A percentile compares a stretch with the other conserved stretches of the same genome.
Conservation (phyloP, 2,888 invertebrate genomes). For the Thymelicus acteon region DNA sequence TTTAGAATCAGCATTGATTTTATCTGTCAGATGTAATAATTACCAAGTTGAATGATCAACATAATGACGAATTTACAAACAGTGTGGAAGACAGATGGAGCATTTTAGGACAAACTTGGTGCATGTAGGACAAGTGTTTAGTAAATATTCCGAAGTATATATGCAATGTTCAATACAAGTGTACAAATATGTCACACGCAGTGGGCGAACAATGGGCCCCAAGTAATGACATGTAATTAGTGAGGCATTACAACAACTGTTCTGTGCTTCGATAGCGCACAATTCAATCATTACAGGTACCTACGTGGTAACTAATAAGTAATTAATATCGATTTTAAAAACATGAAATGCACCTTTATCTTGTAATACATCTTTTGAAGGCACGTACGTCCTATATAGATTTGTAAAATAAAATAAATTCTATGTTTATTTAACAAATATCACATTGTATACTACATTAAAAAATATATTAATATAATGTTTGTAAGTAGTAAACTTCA, state of each 20-base stretch:
- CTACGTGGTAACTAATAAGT: background rate
- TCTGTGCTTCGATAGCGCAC: conserved; percentile 39
- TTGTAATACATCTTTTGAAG: too few relatives aligned
- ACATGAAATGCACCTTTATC: too few relatives aligned
- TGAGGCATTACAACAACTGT: conserved; percentile 56
- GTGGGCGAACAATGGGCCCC: conserved; percentile 62
- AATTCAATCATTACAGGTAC: conserved; percentile 11
- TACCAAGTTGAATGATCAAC: background rate
- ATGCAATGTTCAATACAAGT: conserved; percentile 44
- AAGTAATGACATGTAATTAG: conserved; percentile 55
- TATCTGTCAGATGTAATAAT: too few relatives aligned
- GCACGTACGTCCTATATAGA: too few relatives aligned
- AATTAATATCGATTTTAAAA: background rate
- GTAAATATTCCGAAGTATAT: conserved; percentile 49
- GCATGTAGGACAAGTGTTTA: conserved; percentile 61
- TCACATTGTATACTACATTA: too few relatives aligned
- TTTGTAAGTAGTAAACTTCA: too few relatives aligned
- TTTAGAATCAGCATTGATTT: too few relatives aligned
- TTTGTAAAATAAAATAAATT: too few relatives aligned
- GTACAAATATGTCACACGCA: conserved; percentile 48
- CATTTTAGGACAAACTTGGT: conserved; percentile 47
- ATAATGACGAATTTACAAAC: conserved; percentile 45
- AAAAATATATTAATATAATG: too few relatives aligned
- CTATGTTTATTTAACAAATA: too few relatives aligned
- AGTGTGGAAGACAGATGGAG: conserved; percentile 60